Evolutionary conservation across 2,113 vertebrate species (phyloP).

Genomic region (Oreotrochilus melanogaster): DNA sequence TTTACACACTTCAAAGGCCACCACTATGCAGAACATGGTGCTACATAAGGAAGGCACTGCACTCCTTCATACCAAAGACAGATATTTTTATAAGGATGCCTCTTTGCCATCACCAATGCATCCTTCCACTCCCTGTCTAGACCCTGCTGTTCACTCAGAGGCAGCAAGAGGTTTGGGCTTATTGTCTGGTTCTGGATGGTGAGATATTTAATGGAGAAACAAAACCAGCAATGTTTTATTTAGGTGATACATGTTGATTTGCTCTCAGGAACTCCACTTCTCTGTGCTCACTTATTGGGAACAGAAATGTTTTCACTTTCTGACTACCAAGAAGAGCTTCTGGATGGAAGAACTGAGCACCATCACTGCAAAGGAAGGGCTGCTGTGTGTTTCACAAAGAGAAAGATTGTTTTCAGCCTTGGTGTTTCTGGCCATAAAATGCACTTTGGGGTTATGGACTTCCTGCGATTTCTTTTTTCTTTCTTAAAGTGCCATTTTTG

Average conservation of each 20-base stretch:
- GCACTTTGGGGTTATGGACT: background rate
- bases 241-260: background rate
- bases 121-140: background rate
- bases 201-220: background rate
- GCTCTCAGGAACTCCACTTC: background rate
- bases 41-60: background rate
- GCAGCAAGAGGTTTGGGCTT: background rate
- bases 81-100: accelerated
- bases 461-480: background rate
- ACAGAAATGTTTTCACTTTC: background rate
- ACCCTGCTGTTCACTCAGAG: background rate
- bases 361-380: background rate
- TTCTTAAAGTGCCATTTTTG: background rate
- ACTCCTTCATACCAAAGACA: background rate
- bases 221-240: background rate
- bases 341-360: background rate
- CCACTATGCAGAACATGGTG: background rate
- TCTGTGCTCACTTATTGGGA: background rate
- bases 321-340: background rate
- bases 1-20: background rate
- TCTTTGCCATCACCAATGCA: background rate
- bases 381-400: background rate
- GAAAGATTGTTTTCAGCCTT: background rate
- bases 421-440: background rate
- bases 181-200: background rate